These are phyloP conservation scores for Oncorhynchus clarkii DNA, from an alignment of 2,113 vertebrate species.

Conservation along the genomic window DNA sequence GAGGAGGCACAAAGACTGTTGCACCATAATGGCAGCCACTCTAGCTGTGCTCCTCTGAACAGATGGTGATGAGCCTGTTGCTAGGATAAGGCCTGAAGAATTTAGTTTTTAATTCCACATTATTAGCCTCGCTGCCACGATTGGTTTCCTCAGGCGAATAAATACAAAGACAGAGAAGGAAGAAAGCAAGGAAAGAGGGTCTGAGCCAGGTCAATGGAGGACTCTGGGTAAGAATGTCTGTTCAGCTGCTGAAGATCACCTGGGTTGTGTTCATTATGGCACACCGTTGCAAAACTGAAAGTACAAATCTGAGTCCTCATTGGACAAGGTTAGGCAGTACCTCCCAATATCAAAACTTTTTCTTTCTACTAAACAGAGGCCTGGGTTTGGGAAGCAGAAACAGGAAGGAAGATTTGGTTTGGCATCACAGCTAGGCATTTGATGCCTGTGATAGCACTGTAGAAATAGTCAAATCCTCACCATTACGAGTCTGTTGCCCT, in stretches of 20 bases:
- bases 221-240: slow-evolving; percentile 77
- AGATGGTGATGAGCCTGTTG: slow-evolving; percentile 93
- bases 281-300: too few species aligned
- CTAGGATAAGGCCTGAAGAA: slow-evolving; percentile 92
- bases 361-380: too few species aligned
- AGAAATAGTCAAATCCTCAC: slow-evolving; percentile 74
- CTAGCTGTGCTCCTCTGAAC: slow-evolving; percentile 60
- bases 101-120: slow-evolving; percentile 92
- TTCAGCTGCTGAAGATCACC: slow-evolving; percentile 84
- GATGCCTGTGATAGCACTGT: slow-evolving; percentile 77
- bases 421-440: slow-evolving; percentile 77
- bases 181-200: slow-evolving; percentile 29
- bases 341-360: too few species aligned
- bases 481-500: slow-evolving; percentile 83
- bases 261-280: slow-evolving; percentile 37
- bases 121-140: slow-evolving; percentile 83
- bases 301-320: too few species aligned
- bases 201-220: slow-evolving; percentile 75
- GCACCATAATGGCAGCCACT: slow-evolving; percentile 38
- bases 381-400: slow-evolving; percentile 71
- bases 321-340: too few species aligned
- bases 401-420: slow-evolving; percentile 82
- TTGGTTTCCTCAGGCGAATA: slow-evolving; percentile 75
- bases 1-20: slow-evolving; percentile 18
- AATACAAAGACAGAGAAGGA: slow-evolving; percentile 58